Percentiles rank a stretch among this genome's conserved stretches.
Conservation (phyloP, 2,113 vertebrate genomes). For the Pongo pygmaeus region DNA sequence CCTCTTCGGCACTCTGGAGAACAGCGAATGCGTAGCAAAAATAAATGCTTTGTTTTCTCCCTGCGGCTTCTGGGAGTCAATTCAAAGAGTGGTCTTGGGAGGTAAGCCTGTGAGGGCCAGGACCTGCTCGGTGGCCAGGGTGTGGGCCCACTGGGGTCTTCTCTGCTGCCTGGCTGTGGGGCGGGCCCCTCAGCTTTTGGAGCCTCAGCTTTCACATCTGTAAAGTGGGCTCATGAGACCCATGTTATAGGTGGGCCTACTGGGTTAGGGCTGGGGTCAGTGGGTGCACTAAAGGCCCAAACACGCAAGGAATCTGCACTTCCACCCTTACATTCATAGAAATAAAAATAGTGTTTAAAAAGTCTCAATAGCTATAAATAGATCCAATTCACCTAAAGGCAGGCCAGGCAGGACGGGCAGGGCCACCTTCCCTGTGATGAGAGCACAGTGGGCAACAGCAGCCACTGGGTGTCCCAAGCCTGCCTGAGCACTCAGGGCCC, state of each 20-base stretch:
- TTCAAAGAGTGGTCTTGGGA: background rate
- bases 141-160: background rate
- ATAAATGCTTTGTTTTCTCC: constrained; percentile 1
- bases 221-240: background rate
- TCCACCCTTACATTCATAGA: too few species aligned
- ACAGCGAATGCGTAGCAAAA: background rate
- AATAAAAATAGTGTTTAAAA: too few species aligned
- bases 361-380: too few species aligned
- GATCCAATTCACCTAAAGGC: background rate
- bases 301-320: too few species aligned
- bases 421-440: background rate
- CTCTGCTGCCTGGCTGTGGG: background rate
- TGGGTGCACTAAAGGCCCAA: too few species aligned
- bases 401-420: background rate
- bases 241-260: background rate
- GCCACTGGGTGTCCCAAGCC: too few species aligned
- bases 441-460: background rate
- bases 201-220: background rate
- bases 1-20: background rate
- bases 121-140: rapidly evolving
- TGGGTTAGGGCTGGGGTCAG: background rate
- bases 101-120: background rate
- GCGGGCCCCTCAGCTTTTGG: background rate
- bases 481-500: background rate
- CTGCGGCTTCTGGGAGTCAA: background rate